Evolutionary conservation across 2,113 vertebrate genomes (phyloP).

Genomic region (Cinclus cinclus): DNA sequence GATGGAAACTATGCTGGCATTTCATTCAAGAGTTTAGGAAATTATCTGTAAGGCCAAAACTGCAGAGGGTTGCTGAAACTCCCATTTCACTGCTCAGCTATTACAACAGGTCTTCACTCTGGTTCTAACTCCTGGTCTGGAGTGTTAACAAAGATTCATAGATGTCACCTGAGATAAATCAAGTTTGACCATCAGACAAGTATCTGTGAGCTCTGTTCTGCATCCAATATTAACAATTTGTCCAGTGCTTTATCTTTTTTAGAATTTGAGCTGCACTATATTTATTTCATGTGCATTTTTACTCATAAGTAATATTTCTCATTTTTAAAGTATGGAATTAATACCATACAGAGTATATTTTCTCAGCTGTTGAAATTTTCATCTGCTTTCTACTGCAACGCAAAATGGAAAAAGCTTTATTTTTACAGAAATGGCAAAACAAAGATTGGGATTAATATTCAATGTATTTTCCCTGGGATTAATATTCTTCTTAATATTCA

Average conservation of each 20-base stretch:
- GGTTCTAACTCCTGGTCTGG: not conserved
- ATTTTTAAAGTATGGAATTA: not conserved
- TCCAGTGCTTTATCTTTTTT: not conserved
- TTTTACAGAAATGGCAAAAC: not conserved
- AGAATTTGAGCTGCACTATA: not conserved
- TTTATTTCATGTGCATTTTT: not conserved
- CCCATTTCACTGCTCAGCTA: not conserved
- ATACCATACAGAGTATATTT: not conserved
- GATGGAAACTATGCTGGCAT: not conserved
- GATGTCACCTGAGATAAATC: not conserved
- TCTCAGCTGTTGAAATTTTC: not conserved
- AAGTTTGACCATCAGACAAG: not conserved
- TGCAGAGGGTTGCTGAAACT: not conserved
- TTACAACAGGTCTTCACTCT: not conserved
- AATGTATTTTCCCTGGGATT: not conserved
- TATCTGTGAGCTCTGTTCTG: not conserved
- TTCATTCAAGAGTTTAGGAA: not conserved
- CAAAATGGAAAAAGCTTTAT: not conserved
- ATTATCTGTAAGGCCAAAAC: not conserved
- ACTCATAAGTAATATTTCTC: not conserved
- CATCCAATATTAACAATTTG: not conserved
- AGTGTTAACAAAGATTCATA: not conserved
- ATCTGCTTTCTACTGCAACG: not conserved
- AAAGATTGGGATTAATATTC: not conserved
- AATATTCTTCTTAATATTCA: not conserved